These are phyloP conservation scores for Venturia canescens DNA, from an alignment of 1,140 invertebrate species.

Conservation along the genomic window DNA sequence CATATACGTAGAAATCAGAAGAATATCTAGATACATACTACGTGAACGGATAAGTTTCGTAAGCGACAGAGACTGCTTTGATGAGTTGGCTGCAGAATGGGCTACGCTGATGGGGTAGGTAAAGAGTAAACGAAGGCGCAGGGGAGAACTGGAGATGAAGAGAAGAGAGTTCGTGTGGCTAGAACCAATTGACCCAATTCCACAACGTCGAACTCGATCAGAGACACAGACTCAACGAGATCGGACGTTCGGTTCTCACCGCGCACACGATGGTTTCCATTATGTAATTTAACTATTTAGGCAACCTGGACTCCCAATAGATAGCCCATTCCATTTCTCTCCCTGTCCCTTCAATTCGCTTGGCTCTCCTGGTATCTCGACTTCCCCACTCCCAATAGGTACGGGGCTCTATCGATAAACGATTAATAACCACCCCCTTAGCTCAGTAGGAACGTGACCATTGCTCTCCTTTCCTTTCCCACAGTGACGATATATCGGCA, in stretches of 20 bases:
- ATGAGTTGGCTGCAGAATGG: slow-evolving; percentile 34
- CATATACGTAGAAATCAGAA: background rate
- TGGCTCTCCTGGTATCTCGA: background rate
- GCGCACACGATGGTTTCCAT: slow-evolving; percentile 55
- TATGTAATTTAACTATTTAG: slow-evolving; percentile 72
- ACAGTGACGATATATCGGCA: no score
- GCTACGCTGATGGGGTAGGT: slow-evolving; percentile 21
- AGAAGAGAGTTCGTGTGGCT: slow-evolving; percentile 37
- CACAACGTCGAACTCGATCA: slow-evolving; percentile 55
- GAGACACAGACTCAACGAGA: slow-evolving; percentile 3
- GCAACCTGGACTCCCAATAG: slow-evolving; percentile 48
- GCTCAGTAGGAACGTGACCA: background rate
- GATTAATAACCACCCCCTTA: background rate
- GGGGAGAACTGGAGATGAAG: slow-evolving; percentile 48
- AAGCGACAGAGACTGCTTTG: slow-evolving; percentile 41
- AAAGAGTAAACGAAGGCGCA: slow-evolving; percentile 18
- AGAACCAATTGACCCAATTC: slow-evolving; percentile 70
- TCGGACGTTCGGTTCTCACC: slow-evolving; percentile 43
- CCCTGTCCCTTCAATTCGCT: background rate
- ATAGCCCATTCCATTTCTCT: slow-evolving; percentile 30
- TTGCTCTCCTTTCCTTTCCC: no score
- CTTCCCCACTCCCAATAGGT: background rate
- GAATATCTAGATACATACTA: background rate
- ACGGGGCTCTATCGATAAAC: background rate
- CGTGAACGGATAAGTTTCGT: slow-evolving; percentile 38